Evolutionary conservation across 2,888 invertebrate genomes (phyloP).

Genomic region (Ormia ochracea): DNA sequence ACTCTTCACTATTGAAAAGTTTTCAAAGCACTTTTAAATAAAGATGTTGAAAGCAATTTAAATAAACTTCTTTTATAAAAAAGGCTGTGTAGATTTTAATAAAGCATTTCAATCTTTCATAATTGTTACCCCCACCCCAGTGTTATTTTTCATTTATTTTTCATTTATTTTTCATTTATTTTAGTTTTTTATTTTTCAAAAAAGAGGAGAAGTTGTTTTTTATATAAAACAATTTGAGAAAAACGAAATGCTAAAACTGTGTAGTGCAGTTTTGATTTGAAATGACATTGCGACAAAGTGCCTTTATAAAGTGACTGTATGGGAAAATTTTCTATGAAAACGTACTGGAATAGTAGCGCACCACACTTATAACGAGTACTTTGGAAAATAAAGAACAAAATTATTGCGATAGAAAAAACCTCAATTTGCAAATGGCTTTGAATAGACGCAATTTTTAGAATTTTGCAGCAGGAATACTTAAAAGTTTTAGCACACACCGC

Average conservation of each 20-base stretch:
- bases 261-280: conserved; percentile 48
- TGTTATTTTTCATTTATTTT: neutral
- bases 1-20: neutral
- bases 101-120: conserved; percentile 26
- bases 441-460: conserved; percentile 58
- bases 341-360: conserved; percentile 25
- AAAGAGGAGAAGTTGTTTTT: neutral
- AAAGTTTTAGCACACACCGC: conserved; percentile 29
- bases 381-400: conserved; percentile 1
- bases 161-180: conserved; percentile 14
- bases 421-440: conserved; percentile 62
- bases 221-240: conserved; percentile 30
- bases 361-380: conserved; percentile 42
- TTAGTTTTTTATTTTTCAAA: conserved; percentile 1
- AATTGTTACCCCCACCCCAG: too few species aligned
- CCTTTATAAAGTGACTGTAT: neutral
- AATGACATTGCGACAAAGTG: conserved; percentile 49
- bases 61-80: conserved; percentile 6
- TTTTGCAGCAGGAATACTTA: conserved; percentile 30
- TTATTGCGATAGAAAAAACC: conserved; percentile 14
- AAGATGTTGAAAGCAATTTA: conserved; percentile 21
- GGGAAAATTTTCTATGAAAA: neutral
- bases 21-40: neutral
- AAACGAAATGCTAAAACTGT: conserved; percentile 57
- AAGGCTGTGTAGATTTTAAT: conserved; percentile 10